Base-by-base conservation (phyloP, 2,888 invertebrate genomes). In the Nomada ruficornis region DNA sequence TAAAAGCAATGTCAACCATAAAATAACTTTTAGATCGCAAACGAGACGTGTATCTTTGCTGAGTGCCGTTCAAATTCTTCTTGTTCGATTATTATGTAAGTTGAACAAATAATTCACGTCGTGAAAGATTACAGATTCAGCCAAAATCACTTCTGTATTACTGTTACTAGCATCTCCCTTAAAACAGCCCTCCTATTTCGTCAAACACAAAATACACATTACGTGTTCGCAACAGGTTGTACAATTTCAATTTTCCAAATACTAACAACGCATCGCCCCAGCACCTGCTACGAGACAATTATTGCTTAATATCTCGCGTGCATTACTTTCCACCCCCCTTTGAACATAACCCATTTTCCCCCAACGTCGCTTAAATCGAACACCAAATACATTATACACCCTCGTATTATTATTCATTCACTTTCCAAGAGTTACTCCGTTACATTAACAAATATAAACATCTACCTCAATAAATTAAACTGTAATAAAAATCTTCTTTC, bases 1-100 rank as follows among this genome's bases (percentile, higher is more conserved):
- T 10, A 47, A 47, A 47, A 47, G 47, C 15, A 47, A 47, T 3
- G 47, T 11, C 15, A 47, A 47, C 15, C 15, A 3, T 47, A 13
- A 47, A 47, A 11, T 57, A 18, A 2, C n/a, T 63, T 10, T 18
- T 11, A 57, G 15, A 55, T 29, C 69, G 29, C 7, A 20, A 15
- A 62, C 62, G 69, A 60, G 44, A 55, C 47, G 29, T 15, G 54
- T 57, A 47, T 50, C 5, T 42, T 74, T 20, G 3, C 44, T 20
- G 52, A 15, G 44, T 47, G 55, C 55, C 20, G 20, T 44, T 44
- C 29, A 55, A 55, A 64, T 55, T 64, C 70, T 62, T 26, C 26
- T 2, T 0, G 2, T 47, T 11, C n/a, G 0, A 57, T n/a, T 70
- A 36, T 9, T 29, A 26, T 60, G 15, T 26, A 57, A 57, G 5